A percentile compares a stretch with the other conserved stretches of the same genome.
Evolutionary conservation across 2,888 invertebrate species (phyloP).

Genomic region (Cheilosia urbana): DNA sequence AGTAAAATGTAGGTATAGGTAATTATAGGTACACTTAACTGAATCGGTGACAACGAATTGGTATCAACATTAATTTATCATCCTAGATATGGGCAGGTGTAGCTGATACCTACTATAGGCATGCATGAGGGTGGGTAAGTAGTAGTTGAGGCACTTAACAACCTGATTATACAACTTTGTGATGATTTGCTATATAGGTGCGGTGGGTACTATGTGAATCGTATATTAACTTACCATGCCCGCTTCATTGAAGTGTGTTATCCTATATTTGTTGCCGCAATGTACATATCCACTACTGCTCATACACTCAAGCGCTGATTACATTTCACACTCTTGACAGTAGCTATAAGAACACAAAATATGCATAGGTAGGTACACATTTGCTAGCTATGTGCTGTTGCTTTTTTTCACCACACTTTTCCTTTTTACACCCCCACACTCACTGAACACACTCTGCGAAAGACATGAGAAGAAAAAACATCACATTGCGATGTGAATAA

Average conservation of each 20-base stretch:
- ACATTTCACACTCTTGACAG: slow-evolving; percentile 36
- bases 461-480: slow-evolving; percentile 24
- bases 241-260: slow-evolving; percentile 50
- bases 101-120: too few relatives aligned
- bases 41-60: slow-evolving; percentile 7
- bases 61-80: background rate
- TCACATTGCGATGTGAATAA: slow-evolving; percentile 30
- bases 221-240: slow-evolving; percentile 56
- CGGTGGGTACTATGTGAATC: too few relatives aligned
- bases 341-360: slow-evolving; percentile 28
- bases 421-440: slow-evolving; percentile 52
- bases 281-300: slow-evolving; percentile 40
- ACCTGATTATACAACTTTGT: background rate
- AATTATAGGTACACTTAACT: slow-evolving; percentile 21
- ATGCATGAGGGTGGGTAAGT: background rate
- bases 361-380: slow-evolving; percentile 72
- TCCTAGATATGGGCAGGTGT: background rate
- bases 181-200: background rate
- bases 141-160: background rate
- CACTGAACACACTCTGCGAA: slow-evolving; percentile 11
- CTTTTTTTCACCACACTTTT: slow-evolving; percentile 67
- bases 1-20: background rate
- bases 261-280: slow-evolving; percentile 40
- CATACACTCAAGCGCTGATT: slow-evolving; percentile 2
- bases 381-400: slow-evolving; percentile 35